Base-by-base conservation (phyloP, 2,797 vertebrate species). In the Loriculus beryllinus region DNA sequence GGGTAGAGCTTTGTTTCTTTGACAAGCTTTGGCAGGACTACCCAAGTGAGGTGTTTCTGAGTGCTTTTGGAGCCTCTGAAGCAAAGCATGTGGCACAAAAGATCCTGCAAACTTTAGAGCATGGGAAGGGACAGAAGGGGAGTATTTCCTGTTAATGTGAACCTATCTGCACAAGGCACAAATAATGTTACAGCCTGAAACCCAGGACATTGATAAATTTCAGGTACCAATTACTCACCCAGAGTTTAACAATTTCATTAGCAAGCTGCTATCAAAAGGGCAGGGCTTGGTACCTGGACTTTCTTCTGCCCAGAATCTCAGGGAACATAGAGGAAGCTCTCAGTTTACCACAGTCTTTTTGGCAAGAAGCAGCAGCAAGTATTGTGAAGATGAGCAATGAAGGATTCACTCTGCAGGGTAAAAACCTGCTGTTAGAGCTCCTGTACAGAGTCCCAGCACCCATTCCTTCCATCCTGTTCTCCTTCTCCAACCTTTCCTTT, bases 1-100 rank as follows among this genome's bases (percentile, higher is more conserved):
- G 2, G 9, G 22, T 33, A 71, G 37, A 22, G 43, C 49, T 54
- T 67, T 37, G 35, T 52, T 85, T 62, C 43, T 80, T 59, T 77
- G 71, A 54, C 33, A 81, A 33, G 52, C 43, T 76, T 86, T 83
- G 77, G 57, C 62, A 88, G 65, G 86, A 71, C 5, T 45, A 39
- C 35, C 40, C 20, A 64, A n/a, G 33, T 7, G 47, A 80, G 82
- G 51, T 57, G 42, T 52, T 87, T 72, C 35, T 18, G 26, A 42
- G 59, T 0, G 1, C 20, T 78, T 12, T 52, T 0, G 2, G 40
- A 72, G 51, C 37, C 31, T 80, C 60, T 1, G 9, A 82, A n/a
- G 72, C 76, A 88, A 43, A 87, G 26, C 9, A 81, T n/a, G 40
- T 48, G 70, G 69, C 37, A 78, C 43, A 35, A 70, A 59, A 86